These are phyloP conservation scores for Malacoctenus gilli DNA, from an alignment of 2,797 vertebrate species.

Conservation along the genomic window DNA sequence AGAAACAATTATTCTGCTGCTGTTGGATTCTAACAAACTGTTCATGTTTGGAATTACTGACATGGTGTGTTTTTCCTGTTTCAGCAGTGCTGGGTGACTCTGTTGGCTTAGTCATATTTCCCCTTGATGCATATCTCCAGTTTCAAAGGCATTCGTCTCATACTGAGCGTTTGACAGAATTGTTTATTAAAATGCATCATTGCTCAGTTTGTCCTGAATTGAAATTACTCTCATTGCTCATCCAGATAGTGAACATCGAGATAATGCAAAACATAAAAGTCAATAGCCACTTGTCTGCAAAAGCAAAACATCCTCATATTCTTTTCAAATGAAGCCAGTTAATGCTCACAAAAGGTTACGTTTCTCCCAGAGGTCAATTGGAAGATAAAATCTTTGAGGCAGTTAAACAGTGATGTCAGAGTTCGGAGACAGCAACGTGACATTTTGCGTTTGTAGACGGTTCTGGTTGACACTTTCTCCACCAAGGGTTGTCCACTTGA, in stretches of 20 bases:
- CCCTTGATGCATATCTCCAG: constrained; percentile 73
- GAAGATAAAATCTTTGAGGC: constrained; percentile 14
- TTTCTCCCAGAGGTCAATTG: constrained; percentile 18
- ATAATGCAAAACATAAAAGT: constrained; percentile 62
- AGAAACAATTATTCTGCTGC: constrained; percentile 76
- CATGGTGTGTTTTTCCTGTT: constrained; percentile 71
- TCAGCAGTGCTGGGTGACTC: constrained; percentile 60
- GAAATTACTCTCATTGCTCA: constrained; percentile 73
- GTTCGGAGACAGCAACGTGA: neutral
- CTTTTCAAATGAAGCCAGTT: constrained; percentile 40
- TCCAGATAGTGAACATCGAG: constrained; percentile 66
- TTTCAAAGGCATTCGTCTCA: constrained; percentile 74
- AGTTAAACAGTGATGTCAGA: constrained; percentile 10
- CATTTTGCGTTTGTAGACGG: constrained; percentile 17
- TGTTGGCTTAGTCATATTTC: constrained; percentile 68
- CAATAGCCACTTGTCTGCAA: constrained; percentile 58
- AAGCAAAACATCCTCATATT: constrained; percentile 37
- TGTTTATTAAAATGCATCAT: constrained; percentile 76
- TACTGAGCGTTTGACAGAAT: constrained; percentile 76
- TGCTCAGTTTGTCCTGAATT: constrained; percentile 63
- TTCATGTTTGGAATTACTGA: constrained; percentile 78
- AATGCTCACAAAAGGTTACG: constrained; percentile 2
- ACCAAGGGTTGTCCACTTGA: no score
- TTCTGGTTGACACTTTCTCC: constrained; percentile 11
- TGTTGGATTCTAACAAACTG: constrained; percentile 72